phyloP scores from a whole-genome alignment of 2,113 vertebrate species.

The Anoplopoma fimbria region DNA sequence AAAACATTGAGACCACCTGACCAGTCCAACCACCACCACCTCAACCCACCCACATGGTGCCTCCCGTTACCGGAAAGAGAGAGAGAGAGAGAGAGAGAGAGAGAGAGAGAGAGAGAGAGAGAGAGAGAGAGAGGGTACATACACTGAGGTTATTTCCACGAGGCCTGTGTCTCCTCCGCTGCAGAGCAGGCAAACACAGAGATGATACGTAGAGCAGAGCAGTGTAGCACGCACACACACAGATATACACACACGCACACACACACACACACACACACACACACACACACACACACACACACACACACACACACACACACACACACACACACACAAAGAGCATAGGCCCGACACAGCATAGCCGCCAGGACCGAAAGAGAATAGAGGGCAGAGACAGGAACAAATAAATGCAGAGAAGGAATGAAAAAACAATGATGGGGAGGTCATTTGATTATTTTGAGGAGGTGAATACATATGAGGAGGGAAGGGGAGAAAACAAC shows the following conservation, averaged over 20 bases:
- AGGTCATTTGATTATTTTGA: not conserved
- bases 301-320: constrained; percentile 44
- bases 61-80: not conserved
- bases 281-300: constrained; percentile 29
- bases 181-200: constrained; percentile 80
- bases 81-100: not conserved
- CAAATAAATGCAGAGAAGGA: not conserved
- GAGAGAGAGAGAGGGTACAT: constrained; percentile 70
- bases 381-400: constrained; percentile 7
- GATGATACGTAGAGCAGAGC: constrained; percentile 70
- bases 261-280: constrained; percentile 37
- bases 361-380: constrained; percentile 43
- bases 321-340: constrained; percentile 38
- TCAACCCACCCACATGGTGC: constrained; percentile 10
- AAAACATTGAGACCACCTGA: not conserved
- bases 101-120: constrained; percentile 9
- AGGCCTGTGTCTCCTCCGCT: constrained; percentile 82
- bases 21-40: not conserved
- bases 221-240: constrained; percentile 51
- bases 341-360: constrained; percentile 46
- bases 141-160: constrained; percentile 83
- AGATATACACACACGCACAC: constrained; percentile 38
- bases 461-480: not conserved
- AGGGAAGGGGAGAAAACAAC: not conserved
- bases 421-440: constrained; percentile 1